Evolutionary conservation across 92 coral and sea anemone genomes (phyloP).

Genomic region (Chrysogorgia sp.): DNA sequence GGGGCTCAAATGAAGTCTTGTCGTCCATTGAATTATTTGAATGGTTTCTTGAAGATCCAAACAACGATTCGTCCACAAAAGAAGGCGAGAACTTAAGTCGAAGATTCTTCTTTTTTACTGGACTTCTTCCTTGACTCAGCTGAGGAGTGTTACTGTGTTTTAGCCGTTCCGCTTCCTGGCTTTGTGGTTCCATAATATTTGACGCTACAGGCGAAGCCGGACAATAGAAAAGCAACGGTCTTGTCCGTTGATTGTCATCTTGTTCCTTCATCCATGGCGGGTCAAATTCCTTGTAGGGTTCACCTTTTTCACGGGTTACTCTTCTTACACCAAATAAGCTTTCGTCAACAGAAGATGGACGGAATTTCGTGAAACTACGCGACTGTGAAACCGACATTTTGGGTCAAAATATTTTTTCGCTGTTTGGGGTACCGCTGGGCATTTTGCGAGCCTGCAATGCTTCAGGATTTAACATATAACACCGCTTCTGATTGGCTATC

Average conservation of each 20-base stretch:
- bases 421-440: not conserved
- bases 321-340: slow-evolving; percentile 78
- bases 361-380: slow-evolving; percentile 47
- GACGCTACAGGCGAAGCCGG: slow-evolving; percentile 66
- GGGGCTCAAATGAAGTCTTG: slow-evolving; percentile 63
- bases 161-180: not conserved
- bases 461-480: not conserved
- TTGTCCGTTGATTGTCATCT: slow-evolving; percentile 48
- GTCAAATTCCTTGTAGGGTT: slow-evolving; percentile 68
- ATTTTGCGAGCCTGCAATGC: not conserved
- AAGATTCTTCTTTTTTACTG: slow-evolving; percentile 43
- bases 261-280: slow-evolving; percentile 79
- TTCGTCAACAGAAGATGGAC: slow-evolving; percentile 79
- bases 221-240: slow-evolving; percentile 84
- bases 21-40: not conserved
- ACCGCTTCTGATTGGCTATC: too few species aligned
- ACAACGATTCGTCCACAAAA: slow-evolving; percentile 73
- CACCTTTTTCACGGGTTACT: slow-evolving; percentile 66
- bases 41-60: slow-evolving; percentile 57
- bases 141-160: not conserved
- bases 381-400: slow-evolving; percentile 7
- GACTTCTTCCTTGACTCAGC: slow-evolving; percentile 36
- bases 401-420: not conserved
- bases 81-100: slow-evolving; percentile 77
- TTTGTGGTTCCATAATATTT: slow-evolving; percentile 48